Conservation (phyloP, 2,113 vertebrate species). For the Dermatemys mawii region DNA sequence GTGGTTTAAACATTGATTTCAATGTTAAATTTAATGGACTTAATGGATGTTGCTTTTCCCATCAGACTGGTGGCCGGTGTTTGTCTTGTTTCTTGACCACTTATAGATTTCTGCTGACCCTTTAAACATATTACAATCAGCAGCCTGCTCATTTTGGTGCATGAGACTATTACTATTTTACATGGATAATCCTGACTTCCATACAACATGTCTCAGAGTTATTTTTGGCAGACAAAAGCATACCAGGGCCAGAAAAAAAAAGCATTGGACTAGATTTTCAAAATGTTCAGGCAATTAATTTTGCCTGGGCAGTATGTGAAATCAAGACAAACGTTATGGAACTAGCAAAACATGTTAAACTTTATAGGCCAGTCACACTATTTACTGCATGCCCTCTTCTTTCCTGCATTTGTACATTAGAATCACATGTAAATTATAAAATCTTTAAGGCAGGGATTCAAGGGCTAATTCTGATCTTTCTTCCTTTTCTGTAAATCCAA, state of each 20-base stretch:
- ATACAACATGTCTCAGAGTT: conserved; percentile 50
- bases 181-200: conserved; percentile 54
- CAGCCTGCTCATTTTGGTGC: conserved; percentile 80
- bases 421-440: background rate
- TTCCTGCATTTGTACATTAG: background rate
- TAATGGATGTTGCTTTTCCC: conserved; percentile 92
- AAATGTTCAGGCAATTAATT: conserved; percentile 70
- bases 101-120: conserved; percentile 85
- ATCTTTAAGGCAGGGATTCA: background rate
- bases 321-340: conserved; percentile 62
- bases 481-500: background rate
- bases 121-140: conserved; percentile 85
- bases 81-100: conserved; percentile 88
- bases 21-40: conserved; percentile 94
- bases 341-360: conserved; percentile 55
- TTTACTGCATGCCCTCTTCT: background rate
- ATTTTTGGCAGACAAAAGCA: conserved; percentile 63
- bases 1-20: conserved; percentile 94
- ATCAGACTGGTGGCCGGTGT: conserved; percentile 85
- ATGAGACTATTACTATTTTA: conserved; percentile 62
- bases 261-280: conserved; percentile 43
- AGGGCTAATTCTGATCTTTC: conserved; percentile 17
- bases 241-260: conserved; percentile 45
- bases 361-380: conserved; percentile 22
- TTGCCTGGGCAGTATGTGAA: conserved; percentile 49